Evolutionary conservation across 2,113 vertebrate species (phyloP), one percentile per base, ranked within the genome.

Genomic region (Antidorcas marsupialis): DNA sequence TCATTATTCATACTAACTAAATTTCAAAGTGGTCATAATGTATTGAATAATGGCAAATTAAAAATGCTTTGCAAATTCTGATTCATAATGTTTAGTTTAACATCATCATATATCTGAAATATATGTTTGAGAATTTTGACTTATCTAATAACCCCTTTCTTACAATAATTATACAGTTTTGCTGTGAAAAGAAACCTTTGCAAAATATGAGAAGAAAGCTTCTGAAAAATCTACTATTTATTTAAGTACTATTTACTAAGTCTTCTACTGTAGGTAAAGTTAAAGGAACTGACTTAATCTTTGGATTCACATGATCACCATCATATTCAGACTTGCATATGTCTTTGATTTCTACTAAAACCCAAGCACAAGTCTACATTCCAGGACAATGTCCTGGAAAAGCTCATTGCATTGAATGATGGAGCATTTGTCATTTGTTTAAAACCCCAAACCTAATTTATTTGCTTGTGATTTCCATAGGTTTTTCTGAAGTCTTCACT

Each of bases 281-380:
- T 97, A 2, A 98, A 98, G 98, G 97, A 98, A 97, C 97, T 98
- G 89, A 98, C 98, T 98, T 98, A 98, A 98, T 98, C 98, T 98
- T 97, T 97, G 96, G 91, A 97, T 93, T 98, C 96, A 98, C 94
- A 95, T 94, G 92, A 97, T 98, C 97, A 98, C 28, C 88, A 36
- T 85, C 96, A 96, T 91, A 95, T 97, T 95, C 94, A 98, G 93
- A 97, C 96, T 36, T 91, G 76, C 79, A 67, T 97, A 55, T 95
- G 97, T 96, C 95, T 97, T 96, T 97, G 85, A 97, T 97, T 97
- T 97, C 86, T 89, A 30, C 82, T 78, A 39, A 96, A 96, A 98
- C 97, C 96, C 87, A 95, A 94, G 92, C 89, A 98, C 96, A 98
- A 47, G 45, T 47, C 45, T 47, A 47, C 45, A 47, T 47, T 47